Evolutionary conservation across 2,113 vertebrate genomes (phyloP).

Genomic region (Bothrops jararaca): DNA sequence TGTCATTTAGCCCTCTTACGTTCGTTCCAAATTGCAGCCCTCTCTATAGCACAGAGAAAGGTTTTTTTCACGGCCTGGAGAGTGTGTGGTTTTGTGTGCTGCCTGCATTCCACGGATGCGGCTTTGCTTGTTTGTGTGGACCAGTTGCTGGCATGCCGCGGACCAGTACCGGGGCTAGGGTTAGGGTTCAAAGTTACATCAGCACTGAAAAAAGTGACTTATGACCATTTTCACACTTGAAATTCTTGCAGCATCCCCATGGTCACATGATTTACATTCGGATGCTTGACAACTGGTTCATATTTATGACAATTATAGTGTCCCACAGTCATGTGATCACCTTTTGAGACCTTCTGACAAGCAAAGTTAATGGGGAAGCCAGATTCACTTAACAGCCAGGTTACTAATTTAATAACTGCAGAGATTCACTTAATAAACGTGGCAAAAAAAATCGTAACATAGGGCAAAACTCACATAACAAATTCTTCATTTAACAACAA

Average conservation of each 20-base stretch:
- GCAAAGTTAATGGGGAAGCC: too few relatives aligned
- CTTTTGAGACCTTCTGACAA: background rate
- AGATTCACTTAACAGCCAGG: too few relatives aligned
- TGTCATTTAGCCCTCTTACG: background rate
- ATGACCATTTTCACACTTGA: background rate
- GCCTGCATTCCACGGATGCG: too few relatives aligned
- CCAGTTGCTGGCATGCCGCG: too few relatives aligned
- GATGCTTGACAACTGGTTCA: background rate
- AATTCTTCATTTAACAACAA: background rate
- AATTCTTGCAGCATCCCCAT: background rate
- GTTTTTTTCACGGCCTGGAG: too few relatives aligned
- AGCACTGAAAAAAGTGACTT: background rate
- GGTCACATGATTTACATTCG: background rate
- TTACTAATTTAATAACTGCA: too few relatives aligned
- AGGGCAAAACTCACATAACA: too few relatives aligned
- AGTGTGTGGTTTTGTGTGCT: too few relatives aligned
- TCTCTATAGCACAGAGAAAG: background rate
- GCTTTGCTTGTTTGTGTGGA: too few relatives aligned
- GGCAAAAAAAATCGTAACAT: too few relatives aligned
- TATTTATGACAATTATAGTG: background rate
- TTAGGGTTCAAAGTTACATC: background rate
- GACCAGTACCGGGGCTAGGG: too few relatives aligned
- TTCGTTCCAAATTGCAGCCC: background rate
- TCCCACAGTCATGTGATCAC: background rate
- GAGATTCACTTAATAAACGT: too few relatives aligned